Evolutionary conservation across 2,113 vertebrate species (phyloP).

Genomic region (Halichoerus grypus): DNA sequence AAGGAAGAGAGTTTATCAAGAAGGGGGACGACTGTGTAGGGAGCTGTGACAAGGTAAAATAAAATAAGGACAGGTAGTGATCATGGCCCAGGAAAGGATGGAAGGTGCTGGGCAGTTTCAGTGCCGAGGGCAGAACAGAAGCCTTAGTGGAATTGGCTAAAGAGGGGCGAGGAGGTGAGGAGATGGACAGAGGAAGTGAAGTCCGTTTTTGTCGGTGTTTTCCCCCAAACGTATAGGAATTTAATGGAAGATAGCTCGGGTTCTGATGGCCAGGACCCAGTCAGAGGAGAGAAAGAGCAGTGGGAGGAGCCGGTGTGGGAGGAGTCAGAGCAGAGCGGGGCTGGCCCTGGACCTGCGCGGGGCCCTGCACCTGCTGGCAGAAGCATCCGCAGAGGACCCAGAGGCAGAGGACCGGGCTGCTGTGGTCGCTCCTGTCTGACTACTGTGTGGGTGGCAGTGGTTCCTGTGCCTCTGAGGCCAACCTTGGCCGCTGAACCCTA

Average conservation of each 20-base stretch:
- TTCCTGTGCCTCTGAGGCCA: too few relatives aligned
- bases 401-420: too few relatives aligned
- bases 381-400: not conserved
- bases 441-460: not conserved
- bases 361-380: accelerated
- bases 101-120: not conserved
- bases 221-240: not conserved
- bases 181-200: not conserved
- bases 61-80: not conserved
- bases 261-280: not conserved
- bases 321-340: not conserved
- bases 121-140: not conserved
- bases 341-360: not conserved
- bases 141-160: not conserved
- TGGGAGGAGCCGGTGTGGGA: not conserved
- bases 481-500: not conserved
- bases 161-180: not conserved
- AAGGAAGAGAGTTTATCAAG: not conserved
- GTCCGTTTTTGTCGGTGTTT: not conserved
- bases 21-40: not conserved
- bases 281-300: too few relatives aligned
- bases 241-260: not conserved
- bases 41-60: not conserved
- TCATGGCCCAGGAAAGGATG: not conserved
- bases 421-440: not conserved